Conservation (phyloP, 2,797 vertebrate genomes). For the Neoniphon sammara region DNA sequence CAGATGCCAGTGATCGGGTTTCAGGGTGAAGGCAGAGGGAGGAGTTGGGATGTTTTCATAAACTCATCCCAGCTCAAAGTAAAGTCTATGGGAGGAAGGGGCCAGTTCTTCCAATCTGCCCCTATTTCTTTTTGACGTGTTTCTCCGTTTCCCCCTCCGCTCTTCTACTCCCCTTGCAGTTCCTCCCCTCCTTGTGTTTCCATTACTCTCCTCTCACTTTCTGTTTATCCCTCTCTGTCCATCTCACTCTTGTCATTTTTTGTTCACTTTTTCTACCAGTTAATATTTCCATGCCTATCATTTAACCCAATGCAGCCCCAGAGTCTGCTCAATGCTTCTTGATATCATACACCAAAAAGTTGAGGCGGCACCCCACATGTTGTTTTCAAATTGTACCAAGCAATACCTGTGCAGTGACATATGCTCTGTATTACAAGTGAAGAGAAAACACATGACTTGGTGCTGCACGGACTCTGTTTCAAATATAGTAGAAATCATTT, state of each 20-base stretch:
- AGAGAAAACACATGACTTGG: constrained; percentile 24
- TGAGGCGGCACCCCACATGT: constrained; percentile 42
- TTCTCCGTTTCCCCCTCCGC: constrained; percentile 12
- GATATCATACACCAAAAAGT: constrained; percentile 32
- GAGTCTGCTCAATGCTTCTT: constrained; percentile 22
- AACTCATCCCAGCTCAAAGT: constrained; percentile 76
- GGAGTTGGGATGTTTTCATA: constrained; percentile 69
- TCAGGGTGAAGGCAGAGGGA: constrained; percentile 65
- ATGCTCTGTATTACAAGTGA: constrained; percentile 44
- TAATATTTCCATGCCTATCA: constrained; percentile 21
- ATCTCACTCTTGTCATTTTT: background rate
- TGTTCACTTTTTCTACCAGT: background rate
- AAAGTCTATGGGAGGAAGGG: constrained; percentile 59
- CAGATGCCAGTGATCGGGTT: constrained; percentile 81
- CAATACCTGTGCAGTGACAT: constrained; percentile 40
- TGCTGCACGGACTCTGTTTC: background rate
- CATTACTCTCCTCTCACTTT: background rate
- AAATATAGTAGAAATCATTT: background rate
- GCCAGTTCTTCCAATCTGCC: constrained; percentile 30
- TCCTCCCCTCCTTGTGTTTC: constrained; percentile 1
- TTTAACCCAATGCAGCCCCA: constrained; percentile 19
- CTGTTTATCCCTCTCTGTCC: constrained; percentile 4
- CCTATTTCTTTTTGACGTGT: constrained; percentile 28
- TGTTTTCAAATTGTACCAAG: constrained; percentile 16
- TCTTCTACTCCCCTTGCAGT: constrained; percentile 1